Base-by-base conservation (phyloP, 2,888 invertebrate species). In the Allygus modestus region DNA sequence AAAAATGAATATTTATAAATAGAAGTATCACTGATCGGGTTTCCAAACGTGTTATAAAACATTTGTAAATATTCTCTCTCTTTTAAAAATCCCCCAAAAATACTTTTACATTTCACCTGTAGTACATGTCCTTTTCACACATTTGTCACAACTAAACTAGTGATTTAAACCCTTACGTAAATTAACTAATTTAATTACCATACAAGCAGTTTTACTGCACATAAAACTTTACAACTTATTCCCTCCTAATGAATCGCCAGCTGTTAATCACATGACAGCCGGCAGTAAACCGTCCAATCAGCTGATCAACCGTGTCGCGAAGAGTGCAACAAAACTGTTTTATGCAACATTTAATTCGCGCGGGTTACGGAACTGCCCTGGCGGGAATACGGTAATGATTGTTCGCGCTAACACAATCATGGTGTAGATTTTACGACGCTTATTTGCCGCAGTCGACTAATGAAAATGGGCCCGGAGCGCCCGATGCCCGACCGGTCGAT, bases 261-360 rank as follows among this genome's bases (percentile, higher is more conserved):
- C 15, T 43, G 75, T 75, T 33, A 33, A 31, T 15, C 15, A 17
- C 5, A 26, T 5, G 5, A 28, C 15, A 9, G 20, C 9, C 23
- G 17, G 79, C 79, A 28, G 77, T 77, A 77, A 77, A 77, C 77
- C 20, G 77, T 77, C 28, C 77, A 79, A 79, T 79, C 79, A 79
- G 79, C 65, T 31, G 65, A 65, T 79, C 79, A 79, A n/a, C n/a
- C 11, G 51, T n/a, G 41, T 26, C 7, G 51, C n/a, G 58, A 79
- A 79, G 37, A 79, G 58, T 79, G 79, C 58, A 79, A 28, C 33
- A 43, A 26, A 58, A 31, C 31, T 79, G 79, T 79, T 79, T 79
- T 79, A 79, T 79, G 79, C 79, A 79, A 79, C 79, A 79, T 79
- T 79, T 79, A 79, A 79, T 79, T 79, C 31, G 79, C 58, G 33